phyloP scores from a whole-genome alignment of 2,888 invertebrate species.

The Ryuthela nishihirai region DNA sequence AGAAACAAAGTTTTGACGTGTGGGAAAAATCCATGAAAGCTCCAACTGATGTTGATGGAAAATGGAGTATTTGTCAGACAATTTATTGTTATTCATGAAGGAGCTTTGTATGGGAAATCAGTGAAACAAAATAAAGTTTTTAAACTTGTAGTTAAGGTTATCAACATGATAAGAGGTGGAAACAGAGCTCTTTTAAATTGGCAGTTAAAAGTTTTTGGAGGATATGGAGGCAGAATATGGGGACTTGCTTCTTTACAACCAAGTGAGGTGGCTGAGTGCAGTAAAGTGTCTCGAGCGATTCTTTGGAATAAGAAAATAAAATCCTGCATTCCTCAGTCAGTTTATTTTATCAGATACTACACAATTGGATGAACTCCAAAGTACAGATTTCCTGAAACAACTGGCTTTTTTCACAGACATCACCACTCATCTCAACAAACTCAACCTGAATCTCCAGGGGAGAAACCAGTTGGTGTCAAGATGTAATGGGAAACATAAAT shows the following conservation, averaged over 20 bases:
- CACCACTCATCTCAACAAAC: background rate
- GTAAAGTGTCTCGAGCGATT: conserved; percentile 1
- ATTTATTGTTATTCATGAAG: conserved; percentile 3
- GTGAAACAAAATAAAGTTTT: conserved; percentile 2
- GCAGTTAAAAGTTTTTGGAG: conserved; percentile 4
- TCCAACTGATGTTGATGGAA: no score
- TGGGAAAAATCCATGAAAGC: no score
- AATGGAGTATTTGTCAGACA: conserved; percentile 1
- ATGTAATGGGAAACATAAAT: conserved; percentile 4
- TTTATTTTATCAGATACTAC: background rate
- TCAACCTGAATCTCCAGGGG: conserved; percentile 4
- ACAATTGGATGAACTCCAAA: conserved; percentile 1
- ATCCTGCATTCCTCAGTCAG: background rate
- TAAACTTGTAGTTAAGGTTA: conserved; percentile 1
- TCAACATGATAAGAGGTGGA: background rate
- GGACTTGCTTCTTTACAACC: conserved; percentile 1
- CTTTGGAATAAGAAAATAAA: background rate
- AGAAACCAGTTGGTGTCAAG: conserved; percentile 5
- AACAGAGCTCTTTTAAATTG: conserved; percentile 1
- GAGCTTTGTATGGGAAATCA: conserved; percentile 5
- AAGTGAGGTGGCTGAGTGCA: conserved; percentile 5
- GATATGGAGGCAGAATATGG: conserved; percentile 4
- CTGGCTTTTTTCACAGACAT: conserved; percentile 1
- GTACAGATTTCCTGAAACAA: background rate
- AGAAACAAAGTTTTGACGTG: no score